phyloP scores from a whole-genome alignment of 2,888 invertebrate species.

The Rutpela maculata region DNA sequence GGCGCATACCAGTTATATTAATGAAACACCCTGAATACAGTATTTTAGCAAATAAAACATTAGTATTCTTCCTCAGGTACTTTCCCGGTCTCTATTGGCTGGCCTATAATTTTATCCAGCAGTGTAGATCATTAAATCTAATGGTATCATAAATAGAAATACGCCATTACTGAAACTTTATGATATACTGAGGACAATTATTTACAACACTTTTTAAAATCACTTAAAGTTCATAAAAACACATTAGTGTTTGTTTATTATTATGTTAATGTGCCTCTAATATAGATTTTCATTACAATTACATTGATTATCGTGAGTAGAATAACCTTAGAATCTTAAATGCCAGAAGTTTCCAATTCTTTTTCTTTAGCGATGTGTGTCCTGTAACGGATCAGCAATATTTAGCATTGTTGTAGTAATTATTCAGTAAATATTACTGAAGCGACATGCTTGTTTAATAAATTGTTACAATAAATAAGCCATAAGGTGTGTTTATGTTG shows the following conservation, averaged over 20 bases:
- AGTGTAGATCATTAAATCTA: neutral
- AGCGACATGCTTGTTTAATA: conserved; percentile 30
- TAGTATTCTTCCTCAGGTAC: no score
- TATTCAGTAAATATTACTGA: conserved; percentile 29
- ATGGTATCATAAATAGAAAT: neutral
- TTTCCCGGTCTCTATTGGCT: no score
- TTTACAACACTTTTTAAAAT: neutral
- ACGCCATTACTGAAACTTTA: neutral
- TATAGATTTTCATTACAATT: neutral
- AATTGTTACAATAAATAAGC: conserved; percentile 37
- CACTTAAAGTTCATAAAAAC: neutral
- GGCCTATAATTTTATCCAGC: no score
- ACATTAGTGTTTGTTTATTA: neutral
- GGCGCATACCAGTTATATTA: no score
- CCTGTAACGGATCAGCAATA: conserved; percentile 19
- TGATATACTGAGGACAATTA: neutral
- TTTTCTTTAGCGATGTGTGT: conserved; percentile 14
- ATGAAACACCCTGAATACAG: no score
- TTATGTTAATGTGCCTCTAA: neutral
- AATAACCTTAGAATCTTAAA: conserved; percentile 19
- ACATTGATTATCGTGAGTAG: conserved; percentile 12
- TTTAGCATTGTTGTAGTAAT: conserved; percentile 34
- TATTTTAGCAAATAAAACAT: no score
- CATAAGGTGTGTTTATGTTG: conserved; percentile 27
- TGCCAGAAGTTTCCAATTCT: conserved; percentile 8